Base-by-base conservation (phyloP, 2,113 vertebrate genomes). In the Pteronura brasiliensis region DNA sequence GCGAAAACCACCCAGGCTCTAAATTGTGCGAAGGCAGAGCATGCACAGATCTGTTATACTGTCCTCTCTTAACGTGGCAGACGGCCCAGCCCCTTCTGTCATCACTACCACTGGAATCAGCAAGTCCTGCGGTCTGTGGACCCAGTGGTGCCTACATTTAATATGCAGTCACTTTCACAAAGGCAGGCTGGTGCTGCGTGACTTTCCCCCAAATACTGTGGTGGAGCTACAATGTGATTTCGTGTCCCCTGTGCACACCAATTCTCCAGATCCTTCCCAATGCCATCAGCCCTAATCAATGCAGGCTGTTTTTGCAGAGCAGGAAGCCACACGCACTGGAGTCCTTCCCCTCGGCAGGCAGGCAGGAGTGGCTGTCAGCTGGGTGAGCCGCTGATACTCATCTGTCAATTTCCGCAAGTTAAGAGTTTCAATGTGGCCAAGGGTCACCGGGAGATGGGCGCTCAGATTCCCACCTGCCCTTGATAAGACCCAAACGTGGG, bases 11-110 rank as follows among this genome's bases (percentile, higher is more conserved):
- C 20, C 49, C 15, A 39, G 72, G 12, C 42, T 87, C 36, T 57
- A 21, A 36, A 44, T 23, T 23, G 18, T 74, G 65, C 63, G 34
- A 18, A 84, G n/a, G 23, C n/a, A n/a, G 31, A 29, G 44, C 76
- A 25, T 0, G 1, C 11, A 25, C 0, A 0, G 4, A 25, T 1
- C 7, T 7, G 20, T 57, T 7, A 59, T 39, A 18, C 18, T 42
- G 55, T 17, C 36, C 13, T 25, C n/a, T 67, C n/a, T 61, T 36
- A 42, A 25, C 0, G 34, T 49, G 36, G 44, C 31, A 29, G 1
- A 18, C 29, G 1, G 2, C 65, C 27, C 44, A 52, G 39, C 49
- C 49, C 29, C 20, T 44, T 65, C 65, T 17, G 25, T 17, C 31
- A 83, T 36, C 90, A 61, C 4, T 23, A 57, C 12, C 23, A 11